Base-by-base conservation (phyloP, 1,140 invertebrate genomes). In the Drosophila nikananu region DNA sequence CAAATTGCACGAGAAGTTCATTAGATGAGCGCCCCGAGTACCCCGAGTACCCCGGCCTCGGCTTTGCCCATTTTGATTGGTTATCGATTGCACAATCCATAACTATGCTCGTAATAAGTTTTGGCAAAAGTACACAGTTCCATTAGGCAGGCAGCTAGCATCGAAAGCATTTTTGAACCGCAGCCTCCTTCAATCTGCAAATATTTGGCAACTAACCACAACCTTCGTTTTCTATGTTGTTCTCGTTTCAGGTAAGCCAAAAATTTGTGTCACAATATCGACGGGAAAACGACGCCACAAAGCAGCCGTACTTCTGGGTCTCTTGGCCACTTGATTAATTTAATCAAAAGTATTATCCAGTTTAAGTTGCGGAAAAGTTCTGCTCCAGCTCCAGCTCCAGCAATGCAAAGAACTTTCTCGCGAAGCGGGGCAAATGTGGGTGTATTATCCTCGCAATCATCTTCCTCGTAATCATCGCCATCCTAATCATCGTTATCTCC, bases 291-390 rank as follows among this genome's bases (percentile, higher is more conserved):
- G 55, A 65, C 17, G 55, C 6, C 15, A 25, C 15, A 19, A 48
- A 51, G 46, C 12, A 25, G 42, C 51, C 39, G 7, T 52, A 44
- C 67, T n/a, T 21, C 42, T 27, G 66, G 21, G 19, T 19, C 49
- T 19, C 19, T 4, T 23, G 44, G 77, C 48, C 64, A 58, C 64
- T 86, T 55, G 55, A 77, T 79, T 86, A 86, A 86, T 83, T 79
- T 82, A 72, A 86, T 87, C 78, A 82, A 82, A 79, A 80, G 72
- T 67, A 76, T 79, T 80, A 48, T 54, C 35, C 27, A 62, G 61
- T 68, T 67, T 46, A 44, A 60, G 52, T 61, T 42, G 76, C 46
- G 52, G 23, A 21, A 21, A 80, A 80, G 78, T 81, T 81, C 32
- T 21, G 32, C 21, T 61, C 41, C 48, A 23, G 52, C 70, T 83